Conservation (phyloP, 2,797 vertebrate species). For the Sebastes nivosus region DNA sequence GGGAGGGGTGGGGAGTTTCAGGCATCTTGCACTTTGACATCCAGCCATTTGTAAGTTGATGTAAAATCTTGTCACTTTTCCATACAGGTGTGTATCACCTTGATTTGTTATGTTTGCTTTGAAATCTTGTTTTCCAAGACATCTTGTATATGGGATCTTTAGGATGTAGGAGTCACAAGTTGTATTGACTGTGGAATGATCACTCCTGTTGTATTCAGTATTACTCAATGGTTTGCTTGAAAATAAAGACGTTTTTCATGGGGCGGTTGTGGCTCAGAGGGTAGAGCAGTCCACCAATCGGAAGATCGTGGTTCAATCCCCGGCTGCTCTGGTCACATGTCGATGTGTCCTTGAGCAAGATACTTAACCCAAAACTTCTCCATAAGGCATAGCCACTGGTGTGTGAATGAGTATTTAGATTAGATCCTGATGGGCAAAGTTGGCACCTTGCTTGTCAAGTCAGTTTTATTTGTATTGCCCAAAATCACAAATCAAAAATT, state of each 20-base stretch:
- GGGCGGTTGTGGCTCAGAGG: too few species aligned
- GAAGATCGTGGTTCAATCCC: too few species aligned
- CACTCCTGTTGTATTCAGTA: slow-evolving; percentile 86
- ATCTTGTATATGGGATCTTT: slow-evolving; percentile 75
- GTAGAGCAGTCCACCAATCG: too few species aligned
- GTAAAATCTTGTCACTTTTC: slow-evolving; percentile 79
- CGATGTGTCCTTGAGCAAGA: too few species aligned
- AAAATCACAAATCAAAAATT: too few species aligned
- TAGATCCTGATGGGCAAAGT: too few species aligned
- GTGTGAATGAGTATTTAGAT: too few species aligned
- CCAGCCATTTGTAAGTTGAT: slow-evolving; percentile 79
- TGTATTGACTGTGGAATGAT: slow-evolving; percentile 80
- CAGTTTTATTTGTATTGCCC: too few species aligned
- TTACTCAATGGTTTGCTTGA: slow-evolving; percentile 83
- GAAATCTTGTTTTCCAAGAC: slow-evolving; percentile 71
- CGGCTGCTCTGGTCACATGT: too few species aligned
- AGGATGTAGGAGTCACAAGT: slow-evolving; percentile 68
- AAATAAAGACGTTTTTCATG: slow-evolving; percentile 82
- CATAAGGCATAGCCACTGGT: too few species aligned
- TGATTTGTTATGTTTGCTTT: slow-evolving; percentile 62
- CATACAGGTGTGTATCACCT: slow-evolving; percentile 71
- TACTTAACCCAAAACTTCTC: too few species aligned
- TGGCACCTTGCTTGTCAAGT: too few species aligned
- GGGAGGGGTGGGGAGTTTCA: slow-evolving; percentile 2
- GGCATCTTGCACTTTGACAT: slow-evolving; percentile 80